Conservation (phyloP, 2,113 vertebrate genomes). For the Seriola aureovittata region DNA sequence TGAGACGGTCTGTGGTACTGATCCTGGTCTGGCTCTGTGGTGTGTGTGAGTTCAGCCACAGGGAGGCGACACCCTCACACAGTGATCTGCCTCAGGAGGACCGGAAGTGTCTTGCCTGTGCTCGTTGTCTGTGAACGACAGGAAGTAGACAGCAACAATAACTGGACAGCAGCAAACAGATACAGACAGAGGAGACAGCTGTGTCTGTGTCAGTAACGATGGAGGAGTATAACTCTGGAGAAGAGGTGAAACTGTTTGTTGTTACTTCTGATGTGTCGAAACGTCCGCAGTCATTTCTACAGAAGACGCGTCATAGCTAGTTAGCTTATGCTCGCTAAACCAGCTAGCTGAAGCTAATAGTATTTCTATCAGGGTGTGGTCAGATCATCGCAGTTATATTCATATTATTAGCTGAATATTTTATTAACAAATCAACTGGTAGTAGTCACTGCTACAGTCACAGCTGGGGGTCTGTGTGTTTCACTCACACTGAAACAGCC, state of each 20-base stretch:
- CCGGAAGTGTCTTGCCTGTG: background rate
- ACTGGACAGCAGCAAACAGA: background rate
- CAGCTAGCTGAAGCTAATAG: conserved; percentile 19
- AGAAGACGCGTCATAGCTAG: background rate
- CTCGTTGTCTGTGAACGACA: conserved; percentile 12
- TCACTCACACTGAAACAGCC: background rate
- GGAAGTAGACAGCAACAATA: conserved; percentile 27
- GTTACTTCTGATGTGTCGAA: fast-evolving
- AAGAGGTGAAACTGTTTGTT: conserved; percentile 72
- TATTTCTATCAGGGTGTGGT: conserved; percentile 46
- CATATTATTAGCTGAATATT: background rate
- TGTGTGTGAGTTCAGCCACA: conserved; percentile 1
- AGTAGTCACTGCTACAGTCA: background rate
- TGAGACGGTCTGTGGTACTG: background rate
- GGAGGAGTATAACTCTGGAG: conserved; percentile 83
- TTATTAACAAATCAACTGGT: background rate
- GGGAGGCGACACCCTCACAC: background rate
- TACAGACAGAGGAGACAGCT: background rate
- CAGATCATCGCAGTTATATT: background rate
- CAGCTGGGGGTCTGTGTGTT: background rate
- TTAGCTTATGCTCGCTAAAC: conserved; percentile 2
- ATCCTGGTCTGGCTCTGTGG: background rate
- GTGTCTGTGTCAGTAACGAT: conserved; percentile 47
- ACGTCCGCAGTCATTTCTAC: background rate
- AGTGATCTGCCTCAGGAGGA: fast-evolving